phyloP scores from a whole-genome alignment of 2,113 vertebrate species.

The Pristiophorus japonicus region DNA sequence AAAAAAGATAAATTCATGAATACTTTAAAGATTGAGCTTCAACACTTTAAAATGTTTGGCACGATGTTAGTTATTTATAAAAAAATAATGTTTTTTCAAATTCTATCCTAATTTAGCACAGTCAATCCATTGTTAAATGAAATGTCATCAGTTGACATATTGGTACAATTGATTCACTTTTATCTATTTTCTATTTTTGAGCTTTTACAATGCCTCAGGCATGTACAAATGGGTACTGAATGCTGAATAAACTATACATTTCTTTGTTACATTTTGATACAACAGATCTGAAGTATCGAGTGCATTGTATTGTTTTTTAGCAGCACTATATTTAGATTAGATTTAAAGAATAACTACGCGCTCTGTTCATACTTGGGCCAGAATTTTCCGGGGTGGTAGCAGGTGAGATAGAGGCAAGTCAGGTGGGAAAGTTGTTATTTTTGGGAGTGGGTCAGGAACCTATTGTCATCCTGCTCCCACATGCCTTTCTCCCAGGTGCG shows the following conservation, averaged over 20 bases:
- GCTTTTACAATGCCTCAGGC: not conserved
- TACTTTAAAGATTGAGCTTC: not conserved
- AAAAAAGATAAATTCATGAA: not conserved
- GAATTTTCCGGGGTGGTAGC: no score
- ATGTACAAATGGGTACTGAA: not conserved
- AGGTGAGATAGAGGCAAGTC: no score
- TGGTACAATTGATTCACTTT: not conserved
- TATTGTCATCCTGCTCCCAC: no score
- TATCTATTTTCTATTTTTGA: not conserved
- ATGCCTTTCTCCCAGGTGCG: no score
- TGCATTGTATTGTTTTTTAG: not conserved
- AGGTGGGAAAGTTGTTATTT: no score
- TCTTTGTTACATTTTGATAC: not conserved
- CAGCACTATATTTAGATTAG: not conserved
- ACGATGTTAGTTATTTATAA: constrained; percentile 4
- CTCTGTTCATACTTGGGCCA: no score
- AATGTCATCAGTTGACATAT: not conserved
- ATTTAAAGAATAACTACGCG: not conserved
- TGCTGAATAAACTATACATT: not conserved
- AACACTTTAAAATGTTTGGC: no score
- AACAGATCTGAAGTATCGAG: not conserved
- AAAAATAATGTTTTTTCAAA: not conserved
- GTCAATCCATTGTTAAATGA: not conserved
- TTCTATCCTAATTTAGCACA: not conserved
- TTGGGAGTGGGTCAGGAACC: no score